phyloP scores from a whole-genome alignment of 2,113 vertebrate genomes.

The Nicator chloris region DNA sequence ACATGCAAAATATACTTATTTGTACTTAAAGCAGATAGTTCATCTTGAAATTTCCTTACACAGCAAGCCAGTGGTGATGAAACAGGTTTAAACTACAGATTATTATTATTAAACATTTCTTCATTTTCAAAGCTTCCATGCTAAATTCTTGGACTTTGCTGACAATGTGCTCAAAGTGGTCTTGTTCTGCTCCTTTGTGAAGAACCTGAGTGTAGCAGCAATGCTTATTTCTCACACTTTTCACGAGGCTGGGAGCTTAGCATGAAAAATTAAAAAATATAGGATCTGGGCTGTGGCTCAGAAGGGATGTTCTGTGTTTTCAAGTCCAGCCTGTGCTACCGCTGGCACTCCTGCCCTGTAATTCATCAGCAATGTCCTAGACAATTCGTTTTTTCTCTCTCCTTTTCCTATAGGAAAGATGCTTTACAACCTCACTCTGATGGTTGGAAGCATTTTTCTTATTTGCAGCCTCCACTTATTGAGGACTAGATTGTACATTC shows the following conservation, averaged over 20 bases:
- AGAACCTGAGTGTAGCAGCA: not conserved
- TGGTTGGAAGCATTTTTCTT: not conserved
- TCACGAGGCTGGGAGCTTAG: not conserved
- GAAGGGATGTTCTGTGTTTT: not conserved
- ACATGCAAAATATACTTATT: constrained; percentile 13
- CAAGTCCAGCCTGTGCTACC: not conserved
- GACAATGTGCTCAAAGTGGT: not conserved
- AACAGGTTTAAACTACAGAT: not conserved
- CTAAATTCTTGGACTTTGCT: not conserved
- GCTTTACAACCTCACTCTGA: not conserved
- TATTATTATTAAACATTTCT: not conserved
- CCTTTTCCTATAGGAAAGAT: not conserved
- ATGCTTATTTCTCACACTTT: not conserved
- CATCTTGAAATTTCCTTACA: not conserved
- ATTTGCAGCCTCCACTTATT: not conserved
- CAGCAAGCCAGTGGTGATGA: not conserved
- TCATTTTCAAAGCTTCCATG: not conserved
- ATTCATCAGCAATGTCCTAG: not conserved
- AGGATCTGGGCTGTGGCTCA: not conserved
- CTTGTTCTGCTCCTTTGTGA: not conserved
- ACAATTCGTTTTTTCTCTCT: not conserved
- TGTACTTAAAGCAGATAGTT: not conserved
- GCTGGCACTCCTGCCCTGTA: not conserved
- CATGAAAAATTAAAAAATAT: not conserved
- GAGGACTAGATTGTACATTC: not conserved